phyloP scores from a whole-genome alignment of 2,113 vertebrate species.

The Rhinichthys klamathensis region DNA sequence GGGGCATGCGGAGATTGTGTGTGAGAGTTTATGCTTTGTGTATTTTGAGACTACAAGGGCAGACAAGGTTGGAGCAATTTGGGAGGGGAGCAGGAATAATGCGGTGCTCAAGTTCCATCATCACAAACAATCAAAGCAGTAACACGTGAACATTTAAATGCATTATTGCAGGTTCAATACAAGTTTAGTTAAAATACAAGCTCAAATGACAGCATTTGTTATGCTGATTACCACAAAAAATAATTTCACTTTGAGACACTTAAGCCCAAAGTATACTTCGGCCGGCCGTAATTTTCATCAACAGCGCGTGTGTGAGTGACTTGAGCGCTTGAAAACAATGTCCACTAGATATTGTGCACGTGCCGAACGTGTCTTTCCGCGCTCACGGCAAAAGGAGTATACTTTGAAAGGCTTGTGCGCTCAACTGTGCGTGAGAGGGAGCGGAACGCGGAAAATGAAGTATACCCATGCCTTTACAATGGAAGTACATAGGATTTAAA shows the following conservation, averaged over 20 bases:
- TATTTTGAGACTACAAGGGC: slow-evolving; percentile 79
- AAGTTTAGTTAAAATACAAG: background rate
- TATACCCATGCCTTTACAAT: too few relatives aligned
- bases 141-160: background rate
- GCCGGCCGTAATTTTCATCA: too few relatives aligned
- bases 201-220: background rate
- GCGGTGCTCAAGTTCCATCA: slow-evolving; percentile 50
- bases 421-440: too few relatives aligned
- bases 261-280: too few relatives aligned
- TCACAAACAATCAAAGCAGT: slow-evolving; percentile 36
- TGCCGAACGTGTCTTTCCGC: too few relatives aligned
- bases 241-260: background rate
- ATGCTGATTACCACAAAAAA: background rate
- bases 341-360: too few relatives aligned
- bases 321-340: too few relatives aligned
- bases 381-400: too few relatives aligned
- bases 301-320: too few relatives aligned
- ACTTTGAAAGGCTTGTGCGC: too few relatives aligned
- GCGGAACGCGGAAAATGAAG: too few relatives aligned
- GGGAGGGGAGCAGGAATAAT: slow-evolving; percentile 64
- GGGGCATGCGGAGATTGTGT: slow-evolving; percentile 67
- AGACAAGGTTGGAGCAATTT: slow-evolving; percentile 76
- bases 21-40: slow-evolving; percentile 69
- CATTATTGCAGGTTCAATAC: background rate
- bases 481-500: too few relatives aligned